Conservation (phyloP, 2,888 invertebrate genomes). For the Lasioglossum figueresi region DNA sequence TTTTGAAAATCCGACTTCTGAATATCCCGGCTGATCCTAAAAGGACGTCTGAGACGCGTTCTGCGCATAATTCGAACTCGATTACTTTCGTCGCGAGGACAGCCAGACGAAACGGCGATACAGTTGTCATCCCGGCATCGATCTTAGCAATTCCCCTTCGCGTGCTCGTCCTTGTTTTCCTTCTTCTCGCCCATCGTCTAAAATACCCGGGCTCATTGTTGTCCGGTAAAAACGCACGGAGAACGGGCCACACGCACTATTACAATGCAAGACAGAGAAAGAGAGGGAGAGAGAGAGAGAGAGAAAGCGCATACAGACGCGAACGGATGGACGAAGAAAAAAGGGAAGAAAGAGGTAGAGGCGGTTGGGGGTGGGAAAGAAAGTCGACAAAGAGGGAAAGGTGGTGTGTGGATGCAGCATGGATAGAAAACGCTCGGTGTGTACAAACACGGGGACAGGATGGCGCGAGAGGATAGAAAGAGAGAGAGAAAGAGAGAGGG, state of each 20-base stretch:
- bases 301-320: not conserved
- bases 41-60: not conserved
- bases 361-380: slow-evolving; percentile 2
- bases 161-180: slow-evolving; percentile 13
- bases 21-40: too few species aligned
- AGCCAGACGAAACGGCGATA: slow-evolving; percentile 17
- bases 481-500: not conserved
- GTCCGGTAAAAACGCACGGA: slow-evolving; percentile 51
- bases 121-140: slow-evolving; percentile 14
- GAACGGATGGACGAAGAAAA: slow-evolving; percentile 4
- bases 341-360: not conserved
- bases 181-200: slow-evolving; percentile 46
- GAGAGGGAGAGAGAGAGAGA: not conserved
- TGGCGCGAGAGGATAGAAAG: slow-evolving; percentile 20
- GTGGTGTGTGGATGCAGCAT: slow-evolving; percentile 34
- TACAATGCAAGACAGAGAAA: slow-evolving; percentile 26
- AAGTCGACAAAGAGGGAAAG: slow-evolving; percentile 43
- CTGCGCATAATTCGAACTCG: not conserved
- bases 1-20: too few species aligned
- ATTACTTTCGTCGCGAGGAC: slow-evolving; percentile 24
- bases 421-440: slow-evolving; percentile 22
- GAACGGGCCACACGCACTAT: slow-evolving; percentile 47
- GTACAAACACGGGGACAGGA: slow-evolving; percentile 34
- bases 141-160: slow-evolving; percentile 35
- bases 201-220: slow-evolving; percentile 57